Percentiles rank a stretch among this genome's conserved stretches.
These are phyloP conservation scores for Enteromius argenteus DNA, from an alignment of 2,797 vertebrate genomes.

Conservation along the genomic window DNA sequence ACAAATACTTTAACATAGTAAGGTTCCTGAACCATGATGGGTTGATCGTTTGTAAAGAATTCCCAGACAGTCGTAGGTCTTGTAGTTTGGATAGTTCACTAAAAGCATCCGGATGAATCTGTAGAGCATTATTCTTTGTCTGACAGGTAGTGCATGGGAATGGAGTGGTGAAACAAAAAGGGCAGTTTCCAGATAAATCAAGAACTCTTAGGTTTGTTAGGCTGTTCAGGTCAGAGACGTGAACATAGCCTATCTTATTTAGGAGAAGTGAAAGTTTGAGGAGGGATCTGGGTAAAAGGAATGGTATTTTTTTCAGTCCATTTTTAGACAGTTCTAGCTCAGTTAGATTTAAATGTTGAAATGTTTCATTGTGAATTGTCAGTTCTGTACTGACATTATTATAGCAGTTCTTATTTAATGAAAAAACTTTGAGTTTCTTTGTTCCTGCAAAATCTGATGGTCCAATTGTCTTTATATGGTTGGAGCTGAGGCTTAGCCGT, in stretches of 20 bases:
- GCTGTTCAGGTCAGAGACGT: conserved; percentile 62
- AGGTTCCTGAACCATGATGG: conserved; percentile 65
- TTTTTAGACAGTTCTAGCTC: conserved; percentile 64
- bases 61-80: conserved; percentile 63
- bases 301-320: conserved; percentile 62
- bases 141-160: conserved; percentile 70
- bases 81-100: conserved; percentile 38
- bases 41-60: conserved; percentile 62
- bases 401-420: conserved; percentile 68
- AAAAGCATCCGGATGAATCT: conserved; percentile 58
- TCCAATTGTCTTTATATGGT: conserved; percentile 62
- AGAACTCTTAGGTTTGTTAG: conserved; percentile 65
- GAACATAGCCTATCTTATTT: conserved; percentile 65
- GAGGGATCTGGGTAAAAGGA: conserved; percentile 56
- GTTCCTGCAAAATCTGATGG: conserved; percentile 63
- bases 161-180: conserved; percentile 72
- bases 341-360: conserved; percentile 48
- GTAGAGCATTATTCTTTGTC: conserved; percentile 15
- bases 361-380: conserved; percentile 38
- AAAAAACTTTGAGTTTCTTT: conserved; percentile 52
- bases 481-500: conserved; percentile 68
- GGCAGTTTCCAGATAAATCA: conserved; percentile 73
- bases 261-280: conserved; percentile 56
- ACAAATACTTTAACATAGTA: conserved; percentile 60
- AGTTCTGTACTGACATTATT: conserved; percentile 58